A percentile compares a stretch with the other conserved stretches of the same genome.
phyloP scores from a whole-genome alignment of 1,140 invertebrate genomes.

The Alviniconcha marisindica region DNA sequence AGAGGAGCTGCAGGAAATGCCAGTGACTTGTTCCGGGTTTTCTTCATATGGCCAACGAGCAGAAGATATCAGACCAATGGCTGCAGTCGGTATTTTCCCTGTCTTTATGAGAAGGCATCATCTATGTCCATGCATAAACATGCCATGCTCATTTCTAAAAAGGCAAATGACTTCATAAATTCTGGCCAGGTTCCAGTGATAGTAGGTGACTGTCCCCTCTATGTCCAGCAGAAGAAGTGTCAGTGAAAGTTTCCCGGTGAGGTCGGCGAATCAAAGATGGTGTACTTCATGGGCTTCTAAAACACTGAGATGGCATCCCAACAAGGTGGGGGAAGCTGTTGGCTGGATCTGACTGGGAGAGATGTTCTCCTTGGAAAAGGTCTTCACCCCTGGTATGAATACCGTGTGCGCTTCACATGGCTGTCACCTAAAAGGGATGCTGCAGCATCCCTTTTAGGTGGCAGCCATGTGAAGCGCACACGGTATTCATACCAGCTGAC shows the following conservation, averaged over 20 bases:
- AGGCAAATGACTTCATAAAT: not conserved
- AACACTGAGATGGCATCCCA: too few species aligned
- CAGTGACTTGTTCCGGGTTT: not conserved
- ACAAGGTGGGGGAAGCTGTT: too few species aligned
- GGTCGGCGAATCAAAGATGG: too few species aligned
- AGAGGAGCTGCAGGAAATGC: conserved; percentile 13
- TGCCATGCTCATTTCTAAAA: not conserved
- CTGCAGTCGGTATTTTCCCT: not conserved
- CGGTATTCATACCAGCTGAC: not conserved
- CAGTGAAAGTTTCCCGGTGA: too few species aligned
- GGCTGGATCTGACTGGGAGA: too few species aligned
- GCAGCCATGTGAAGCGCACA: not conserved
- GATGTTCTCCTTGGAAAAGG: too few species aligned
- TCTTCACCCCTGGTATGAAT: too few species aligned
- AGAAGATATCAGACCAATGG: too few species aligned
- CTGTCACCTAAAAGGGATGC: too few species aligned
- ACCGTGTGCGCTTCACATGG: too few species aligned
- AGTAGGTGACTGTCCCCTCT: not conserved
- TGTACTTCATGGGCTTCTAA: too few species aligned
- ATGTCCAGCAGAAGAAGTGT: too few species aligned
- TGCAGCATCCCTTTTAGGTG: not conserved
- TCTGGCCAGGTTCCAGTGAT: not conserved
- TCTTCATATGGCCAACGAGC: not conserved
- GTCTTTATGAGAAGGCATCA: not conserved
- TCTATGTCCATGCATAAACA: not conserved